A percentile compares a stretch with the other conserved stretches of the same genome.
Conservation (phyloP, 2,113 vertebrate species). For the Chrysemys picta region DNA sequence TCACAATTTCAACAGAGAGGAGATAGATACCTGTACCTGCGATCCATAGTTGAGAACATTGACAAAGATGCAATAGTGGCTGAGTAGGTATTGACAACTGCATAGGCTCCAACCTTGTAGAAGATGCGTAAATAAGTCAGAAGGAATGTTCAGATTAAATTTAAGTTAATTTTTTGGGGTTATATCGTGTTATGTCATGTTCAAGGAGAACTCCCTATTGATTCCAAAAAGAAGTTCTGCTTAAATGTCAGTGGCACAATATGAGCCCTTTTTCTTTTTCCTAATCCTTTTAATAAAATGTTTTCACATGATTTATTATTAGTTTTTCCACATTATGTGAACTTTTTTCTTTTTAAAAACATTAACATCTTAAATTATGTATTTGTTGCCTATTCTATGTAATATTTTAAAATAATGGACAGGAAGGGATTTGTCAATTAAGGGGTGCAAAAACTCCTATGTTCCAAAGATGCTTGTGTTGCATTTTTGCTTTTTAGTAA, state of each 20-base stretch:
- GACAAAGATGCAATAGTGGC: neutral
- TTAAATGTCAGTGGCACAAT: neutral
- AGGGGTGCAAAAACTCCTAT: neutral
- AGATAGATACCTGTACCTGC: neutral
- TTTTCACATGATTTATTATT: slow-evolving; percentile 34
- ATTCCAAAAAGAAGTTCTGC: neutral
- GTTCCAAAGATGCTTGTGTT: slow-evolving; percentile 17
- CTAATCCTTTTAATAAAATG: slow-evolving; percentile 23
- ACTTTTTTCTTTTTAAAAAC: slow-evolving; percentile 16
- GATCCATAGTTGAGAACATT: neutral
- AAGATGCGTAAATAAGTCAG: neutral
- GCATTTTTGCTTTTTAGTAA: slow-evolving; percentile 37
- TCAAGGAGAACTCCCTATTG: neutral
- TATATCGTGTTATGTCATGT: neutral
- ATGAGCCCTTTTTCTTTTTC: neutral
- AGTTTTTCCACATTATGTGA: slow-evolving; percentile 18
- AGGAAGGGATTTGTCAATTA: slow-evolving; percentile 48
- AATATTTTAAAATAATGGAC: slow-evolving; percentile 20
- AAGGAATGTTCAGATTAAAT: neutral
- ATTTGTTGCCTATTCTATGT: neutral
- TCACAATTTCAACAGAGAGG: neutral
- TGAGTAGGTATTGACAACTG: neutral
- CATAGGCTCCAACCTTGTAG: neutral
- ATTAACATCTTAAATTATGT: slow-evolving; percentile 38
- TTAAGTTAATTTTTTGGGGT: neutral